Percentiles rank a stretch among this genome's conserved stretches.
Conservation (phyloP, 2,113 vertebrate species). For the Mastomys coucha region DNA sequence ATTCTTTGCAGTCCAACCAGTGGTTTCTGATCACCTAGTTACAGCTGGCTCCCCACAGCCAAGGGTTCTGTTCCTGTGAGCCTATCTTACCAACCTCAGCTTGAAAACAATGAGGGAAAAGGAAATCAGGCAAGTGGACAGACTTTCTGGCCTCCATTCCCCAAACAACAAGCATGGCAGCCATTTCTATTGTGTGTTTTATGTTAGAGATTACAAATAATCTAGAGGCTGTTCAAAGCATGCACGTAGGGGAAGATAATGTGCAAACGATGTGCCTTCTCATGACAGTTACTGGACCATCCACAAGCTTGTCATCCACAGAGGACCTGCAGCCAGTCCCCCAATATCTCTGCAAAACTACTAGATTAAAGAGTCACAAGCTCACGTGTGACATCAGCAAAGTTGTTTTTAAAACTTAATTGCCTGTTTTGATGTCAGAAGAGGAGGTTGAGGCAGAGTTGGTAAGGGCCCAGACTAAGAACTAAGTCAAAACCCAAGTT, state of each 20-base stretch:
- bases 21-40: background rate
- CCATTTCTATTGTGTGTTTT: background rate
- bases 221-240: background rate
- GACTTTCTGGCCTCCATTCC: background rate
- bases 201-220: background rate
- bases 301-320: background rate
- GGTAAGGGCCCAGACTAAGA: background rate
- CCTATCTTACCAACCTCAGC: background rate
- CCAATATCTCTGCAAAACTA: rapidly evolving
- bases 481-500: background rate
- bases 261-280: background rate
- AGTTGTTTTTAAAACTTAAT: slow-evolving; percentile 11
- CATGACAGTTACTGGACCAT: background rate
- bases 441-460: background rate
- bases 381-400: background rate
- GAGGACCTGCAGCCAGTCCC: background rate
- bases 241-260: no score
- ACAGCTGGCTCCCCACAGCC: no score
- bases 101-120: background rate
- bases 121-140: background rate
- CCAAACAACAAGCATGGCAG: background rate
- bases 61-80: background rate
- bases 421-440: slow-evolving; percentile 24
- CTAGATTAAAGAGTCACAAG: background rate
- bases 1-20: background rate